Conservation (phyloP, 92 coral and sea anemone genomes). For the Umimayanthus kanabou region DNA sequence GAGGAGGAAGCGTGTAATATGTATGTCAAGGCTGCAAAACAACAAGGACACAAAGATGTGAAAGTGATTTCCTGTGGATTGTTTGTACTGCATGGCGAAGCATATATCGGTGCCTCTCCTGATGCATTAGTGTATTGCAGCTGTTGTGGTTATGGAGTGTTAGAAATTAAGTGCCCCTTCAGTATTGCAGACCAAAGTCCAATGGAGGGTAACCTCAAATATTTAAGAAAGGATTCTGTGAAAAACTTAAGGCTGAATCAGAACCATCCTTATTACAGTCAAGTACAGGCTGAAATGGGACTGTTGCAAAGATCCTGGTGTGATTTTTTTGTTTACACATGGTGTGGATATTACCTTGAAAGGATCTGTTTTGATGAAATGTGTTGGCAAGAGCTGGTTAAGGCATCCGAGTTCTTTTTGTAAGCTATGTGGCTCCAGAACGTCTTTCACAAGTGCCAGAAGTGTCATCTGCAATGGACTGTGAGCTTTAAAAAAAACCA, state of each 20-base stretch:
- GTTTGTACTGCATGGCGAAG: slow-evolving; percentile 4
- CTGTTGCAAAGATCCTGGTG: background rate
- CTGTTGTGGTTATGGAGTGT: background rate
- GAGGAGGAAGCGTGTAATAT: slow-evolving; percentile 43
- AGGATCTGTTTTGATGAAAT: background rate
- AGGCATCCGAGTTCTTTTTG: background rate
- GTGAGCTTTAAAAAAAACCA: background rate
- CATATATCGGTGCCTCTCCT: background rate
- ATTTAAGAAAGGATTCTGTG: background rate
- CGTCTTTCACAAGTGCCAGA: background rate
- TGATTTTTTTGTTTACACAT: background rate
- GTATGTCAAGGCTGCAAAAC: slow-evolving; percentile 37
- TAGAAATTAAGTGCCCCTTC: slow-evolving; percentile 21
- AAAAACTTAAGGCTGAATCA: background rate
- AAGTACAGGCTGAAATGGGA: slow-evolving; percentile 7
- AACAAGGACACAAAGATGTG: slow-evolving; percentile 39
- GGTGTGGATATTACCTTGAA: background rate
- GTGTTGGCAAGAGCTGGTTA: background rate
- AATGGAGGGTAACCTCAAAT: background rate
- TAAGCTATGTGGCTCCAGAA: background rate
- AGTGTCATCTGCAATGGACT: background rate
- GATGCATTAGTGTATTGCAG: background rate
- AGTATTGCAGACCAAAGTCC: slow-evolving; percentile 11
- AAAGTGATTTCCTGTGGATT: slow-evolving; percentile 50
- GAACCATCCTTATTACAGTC: slow-evolving; percentile 3